Evolutionary conservation across 2,113 vertebrate genomes (phyloP).

Genomic region (Pollachius pollachius): DNA sequence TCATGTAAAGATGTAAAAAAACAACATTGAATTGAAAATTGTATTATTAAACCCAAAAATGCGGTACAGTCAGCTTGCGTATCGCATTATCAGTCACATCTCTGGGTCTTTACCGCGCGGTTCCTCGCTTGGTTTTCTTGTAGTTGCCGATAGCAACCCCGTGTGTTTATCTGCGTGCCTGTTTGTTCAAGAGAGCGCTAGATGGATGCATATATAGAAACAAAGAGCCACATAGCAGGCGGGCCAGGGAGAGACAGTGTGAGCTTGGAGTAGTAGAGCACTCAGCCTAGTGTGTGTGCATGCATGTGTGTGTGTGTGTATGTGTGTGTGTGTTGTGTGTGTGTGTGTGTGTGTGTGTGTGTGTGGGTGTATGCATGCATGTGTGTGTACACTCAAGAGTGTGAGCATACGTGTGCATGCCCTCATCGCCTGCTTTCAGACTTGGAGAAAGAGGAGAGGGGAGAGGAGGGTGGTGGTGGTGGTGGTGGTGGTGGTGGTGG

Average conservation of each 20-base stretch:
- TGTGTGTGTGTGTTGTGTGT: background rate
- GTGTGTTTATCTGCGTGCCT: constrained; percentile 1
- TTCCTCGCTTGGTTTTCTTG: too few species aligned
- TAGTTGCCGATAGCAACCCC: too few species aligned
- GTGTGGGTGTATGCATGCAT: background rate
- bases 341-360: constrained; percentile 2
- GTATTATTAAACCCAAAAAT: too few species aligned
- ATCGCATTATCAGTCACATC: too few species aligned
- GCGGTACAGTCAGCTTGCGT: too few species aligned
- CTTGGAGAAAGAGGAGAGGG: constrained; percentile 42
- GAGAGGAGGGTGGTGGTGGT: too few species aligned
- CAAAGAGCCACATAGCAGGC: too few species aligned
- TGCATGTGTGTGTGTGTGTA: background rate
- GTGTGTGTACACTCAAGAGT: background rate
- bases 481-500: too few species aligned
- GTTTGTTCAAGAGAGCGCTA: constrained; percentile 4
- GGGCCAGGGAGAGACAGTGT: too few species aligned
- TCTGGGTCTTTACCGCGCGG: too few species aligned
- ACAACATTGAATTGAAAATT: too few species aligned
- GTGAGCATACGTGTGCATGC: constrained; percentile 22
- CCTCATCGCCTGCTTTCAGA: constrained; percentile 61
- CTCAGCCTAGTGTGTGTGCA: constrained; percentile 2
- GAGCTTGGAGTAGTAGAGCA: background rate
- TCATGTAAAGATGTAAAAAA: too few species aligned
- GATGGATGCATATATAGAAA: background rate